Conservation (phyloP, 2,797 vertebrate genomes). For the Hippoglossus hippoglossus region DNA sequence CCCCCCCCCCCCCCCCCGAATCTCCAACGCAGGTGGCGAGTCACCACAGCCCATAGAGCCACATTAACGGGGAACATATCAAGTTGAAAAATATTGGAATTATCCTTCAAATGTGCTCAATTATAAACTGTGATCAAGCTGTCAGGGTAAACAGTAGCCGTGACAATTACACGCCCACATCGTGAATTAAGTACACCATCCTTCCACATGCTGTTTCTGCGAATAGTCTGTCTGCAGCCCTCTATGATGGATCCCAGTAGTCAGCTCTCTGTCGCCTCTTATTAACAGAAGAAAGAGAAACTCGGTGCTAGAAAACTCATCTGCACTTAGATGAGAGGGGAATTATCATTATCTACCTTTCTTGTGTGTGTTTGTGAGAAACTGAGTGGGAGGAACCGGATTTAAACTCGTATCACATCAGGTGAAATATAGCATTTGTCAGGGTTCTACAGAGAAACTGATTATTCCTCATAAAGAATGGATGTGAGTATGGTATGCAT, state of each 20-base stretch:
- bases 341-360: conserved; percentile 11
- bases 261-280: conserved; percentile 42
- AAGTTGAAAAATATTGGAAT: background rate
- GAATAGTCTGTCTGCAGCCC: conserved; percentile 42
- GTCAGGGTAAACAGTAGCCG: conserved; percentile 50
- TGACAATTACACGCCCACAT: conserved; percentile 42
- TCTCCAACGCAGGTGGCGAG: background rate
- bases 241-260: conserved; percentile 44
- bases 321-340: conserved; percentile 48
- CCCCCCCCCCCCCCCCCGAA: background rate
- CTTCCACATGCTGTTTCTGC: conserved; percentile 46
- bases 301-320: conserved; percentile 25
- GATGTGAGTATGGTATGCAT: conserved; percentile 51
- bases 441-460: conserved; percentile 41
- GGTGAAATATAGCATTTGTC: conserved; percentile 58
- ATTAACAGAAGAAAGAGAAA: conserved; percentile 39
- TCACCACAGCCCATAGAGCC: background rate
- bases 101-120: conserved; percentile 10
- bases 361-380: conserved; percentile 15
- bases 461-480: conserved; percentile 67
- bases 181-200: conserved; percentile 46
- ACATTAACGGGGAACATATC: background rate
- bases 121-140: conserved; percentile 58
- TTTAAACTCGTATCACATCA: conserved; percentile 50
- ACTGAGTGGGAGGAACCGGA: conserved; percentile 30